Evolutionary conservation across 2,797 vertebrate genomes (phyloP), one percentile per base, ranked within the genome.

Genomic region (Tympanoctomys barrerae): DNA sequence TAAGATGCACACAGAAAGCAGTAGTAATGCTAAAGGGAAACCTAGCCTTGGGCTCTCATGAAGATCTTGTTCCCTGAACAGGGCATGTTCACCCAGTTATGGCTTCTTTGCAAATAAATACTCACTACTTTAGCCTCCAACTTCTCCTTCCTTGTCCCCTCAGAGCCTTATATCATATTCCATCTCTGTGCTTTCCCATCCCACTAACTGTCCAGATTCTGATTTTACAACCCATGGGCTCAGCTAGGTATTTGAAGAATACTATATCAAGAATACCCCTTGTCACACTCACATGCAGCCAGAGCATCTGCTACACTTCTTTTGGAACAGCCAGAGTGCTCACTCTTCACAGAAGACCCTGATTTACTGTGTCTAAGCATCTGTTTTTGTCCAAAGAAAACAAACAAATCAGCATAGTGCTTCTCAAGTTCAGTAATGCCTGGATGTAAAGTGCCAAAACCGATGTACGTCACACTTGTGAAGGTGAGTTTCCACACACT

Each of bases 351-450:
- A 79, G 36, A 28, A 0, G 1, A 61, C 19, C 71, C 80, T 84
- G 36, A 79, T 79, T 90, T 75, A 62, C 59, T 24, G 59, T 61
- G 36, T 66, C n/a, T 42, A 8, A 90, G 80, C n/a, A 82, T 89
- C 87, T 84, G 61, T 71, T 94, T 42, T 91, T 54, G 3, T 54
- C 59, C 78, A 91, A 77, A 61, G 39, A 90, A 94, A 88, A 94
- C 78, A 94, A 90, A 89, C 66, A 89, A 94, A 86, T 82, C 78
- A 42, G 26, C n/a, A 7, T 39, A 46, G 28, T 66, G 57, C 13
- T 52, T 85, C 78, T 93, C 73, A 71, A 93, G 61, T 75, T 93
- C 73, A 94, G 71, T 91, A 78, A 92, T 0, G 5, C 81, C 66
- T 92, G 79, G 64, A 33, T 71, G 61, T 52, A 82, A 79, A n/a